phyloP scores from a whole-genome alignment of 2,888 invertebrate species.

The Onthophagus sagittarius region DNA sequence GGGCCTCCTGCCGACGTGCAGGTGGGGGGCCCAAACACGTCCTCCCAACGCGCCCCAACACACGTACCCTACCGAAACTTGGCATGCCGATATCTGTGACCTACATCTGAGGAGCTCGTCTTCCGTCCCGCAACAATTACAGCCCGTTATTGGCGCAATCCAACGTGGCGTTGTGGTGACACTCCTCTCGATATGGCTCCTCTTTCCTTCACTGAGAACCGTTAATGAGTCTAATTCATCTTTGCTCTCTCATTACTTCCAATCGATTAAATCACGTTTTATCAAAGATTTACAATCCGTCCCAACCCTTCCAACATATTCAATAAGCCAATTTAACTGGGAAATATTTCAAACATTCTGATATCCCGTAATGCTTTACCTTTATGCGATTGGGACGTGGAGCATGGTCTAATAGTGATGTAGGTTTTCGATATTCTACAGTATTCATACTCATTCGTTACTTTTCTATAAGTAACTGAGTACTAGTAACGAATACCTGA shows the following conservation, averaged over 20 bases:
- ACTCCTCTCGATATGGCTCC: neutral
- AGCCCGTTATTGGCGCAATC: constrained; percentile 5
- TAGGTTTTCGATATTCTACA: too few species aligned
- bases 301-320: too few species aligned
- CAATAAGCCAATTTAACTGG: too few species aligned
- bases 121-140: constrained; percentile 20
- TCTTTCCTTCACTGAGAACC: neutral
- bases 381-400: too few species aligned
- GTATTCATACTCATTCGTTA: too few species aligned
- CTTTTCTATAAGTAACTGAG: too few species aligned
- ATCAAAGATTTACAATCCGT: too few species aligned
- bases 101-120: constrained; percentile 27
- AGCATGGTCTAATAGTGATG: too few species aligned
- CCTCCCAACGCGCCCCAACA: neutral
- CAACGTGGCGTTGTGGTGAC: neutral
- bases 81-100: constrained; percentile 28
- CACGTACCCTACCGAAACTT: constrained; percentile 22
- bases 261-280: too few species aligned
- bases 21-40: neutral
- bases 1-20: neutral
- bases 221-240: neutral
- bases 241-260: neutral
- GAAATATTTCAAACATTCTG: too few species aligned
- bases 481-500: too few species aligned
- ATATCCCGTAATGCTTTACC: too few species aligned